Evolutionary conservation across 2,888 invertebrate genomes (phyloP).

Genomic region (Macaria notata): DNA sequence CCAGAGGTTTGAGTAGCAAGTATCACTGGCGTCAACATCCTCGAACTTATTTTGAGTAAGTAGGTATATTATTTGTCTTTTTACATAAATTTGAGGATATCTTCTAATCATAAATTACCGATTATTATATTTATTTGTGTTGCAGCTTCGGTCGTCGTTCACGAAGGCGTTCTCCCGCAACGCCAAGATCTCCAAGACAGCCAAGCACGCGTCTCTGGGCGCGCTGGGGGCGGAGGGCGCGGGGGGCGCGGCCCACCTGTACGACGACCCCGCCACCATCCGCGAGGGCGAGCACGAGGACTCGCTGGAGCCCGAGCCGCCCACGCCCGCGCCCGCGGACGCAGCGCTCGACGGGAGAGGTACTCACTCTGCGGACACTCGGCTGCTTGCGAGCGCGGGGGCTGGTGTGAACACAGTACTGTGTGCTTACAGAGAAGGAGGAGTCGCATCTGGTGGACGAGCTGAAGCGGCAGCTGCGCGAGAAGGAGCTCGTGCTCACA

Average conservation of each 20-base stretch:
- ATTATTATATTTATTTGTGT: constrained; percentile 20
- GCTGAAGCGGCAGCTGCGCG: constrained; percentile 94
- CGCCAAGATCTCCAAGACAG: constrained; percentile 89
- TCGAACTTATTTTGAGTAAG: no score
- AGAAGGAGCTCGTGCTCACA: constrained; percentile 97
- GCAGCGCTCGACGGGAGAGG: no score
- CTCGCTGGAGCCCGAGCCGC: constrained; percentile 69
- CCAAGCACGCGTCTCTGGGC: constrained; percentile 78
- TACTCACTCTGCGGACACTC: no score
- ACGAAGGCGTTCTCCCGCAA: constrained; percentile 97
- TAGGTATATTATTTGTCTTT: no score
- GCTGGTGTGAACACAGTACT: no score
- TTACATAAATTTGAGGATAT: no score
- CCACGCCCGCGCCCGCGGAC: constrained; percentile 50
- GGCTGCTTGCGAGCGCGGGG: no score
- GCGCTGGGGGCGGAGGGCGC: constrained; percentile 79
- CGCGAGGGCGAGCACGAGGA: constrained; percentile 79
- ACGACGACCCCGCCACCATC: constrained; percentile 78
- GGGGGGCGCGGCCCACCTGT: constrained; percentile 75
- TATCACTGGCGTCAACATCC: no score
- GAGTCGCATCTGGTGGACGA: constrained; percentile 85
- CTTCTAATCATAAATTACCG: no score
- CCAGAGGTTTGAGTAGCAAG: no score
- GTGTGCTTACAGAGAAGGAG: constrained; percentile 68
- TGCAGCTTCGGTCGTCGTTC: constrained; percentile 95